Evolutionary conservation across 2,113 vertebrate genomes (phyloP).

Genomic region (Corythornis cristatus): DNA sequence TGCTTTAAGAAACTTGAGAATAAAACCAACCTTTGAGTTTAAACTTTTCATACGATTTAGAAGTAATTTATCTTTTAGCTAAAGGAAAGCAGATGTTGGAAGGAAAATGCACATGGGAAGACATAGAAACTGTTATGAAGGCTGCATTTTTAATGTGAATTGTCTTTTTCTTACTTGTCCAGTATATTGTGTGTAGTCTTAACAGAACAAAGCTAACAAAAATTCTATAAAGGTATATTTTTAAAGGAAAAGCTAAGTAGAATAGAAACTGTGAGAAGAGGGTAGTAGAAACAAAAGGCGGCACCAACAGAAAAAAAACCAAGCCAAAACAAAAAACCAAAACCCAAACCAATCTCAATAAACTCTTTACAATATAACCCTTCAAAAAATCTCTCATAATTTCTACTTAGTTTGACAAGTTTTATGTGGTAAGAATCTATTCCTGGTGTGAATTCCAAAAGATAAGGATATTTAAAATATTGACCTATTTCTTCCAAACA

Average conservation of each 20-base stretch:
- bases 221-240: background rate
- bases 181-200: background rate
- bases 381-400: background rate
- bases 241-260: background rate
- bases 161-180: background rate
- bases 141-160: background rate
- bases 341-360: background rate
- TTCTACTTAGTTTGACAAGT: background rate
- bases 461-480: conserved; percentile 7
- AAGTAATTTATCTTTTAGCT: conserved; percentile 3
- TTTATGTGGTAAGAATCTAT: background rate
- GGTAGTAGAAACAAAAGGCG: background rate
- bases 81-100: conserved; percentile 29
- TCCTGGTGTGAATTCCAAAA: background rate
- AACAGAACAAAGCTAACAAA: background rate
- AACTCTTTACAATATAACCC: background rate
- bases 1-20: background rate
- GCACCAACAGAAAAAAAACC: background rate
- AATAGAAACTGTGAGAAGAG: background rate
- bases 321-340: background rate
- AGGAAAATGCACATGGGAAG: background rate
- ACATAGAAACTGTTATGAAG: background rate
- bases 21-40: background rate
- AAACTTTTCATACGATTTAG: background rate
- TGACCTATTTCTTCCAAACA: conserved; percentile 15